Evolutionary conservation across 2,797 vertebrate genomes (phyloP).

Genomic region (Anolis apletophallus): DNA sequence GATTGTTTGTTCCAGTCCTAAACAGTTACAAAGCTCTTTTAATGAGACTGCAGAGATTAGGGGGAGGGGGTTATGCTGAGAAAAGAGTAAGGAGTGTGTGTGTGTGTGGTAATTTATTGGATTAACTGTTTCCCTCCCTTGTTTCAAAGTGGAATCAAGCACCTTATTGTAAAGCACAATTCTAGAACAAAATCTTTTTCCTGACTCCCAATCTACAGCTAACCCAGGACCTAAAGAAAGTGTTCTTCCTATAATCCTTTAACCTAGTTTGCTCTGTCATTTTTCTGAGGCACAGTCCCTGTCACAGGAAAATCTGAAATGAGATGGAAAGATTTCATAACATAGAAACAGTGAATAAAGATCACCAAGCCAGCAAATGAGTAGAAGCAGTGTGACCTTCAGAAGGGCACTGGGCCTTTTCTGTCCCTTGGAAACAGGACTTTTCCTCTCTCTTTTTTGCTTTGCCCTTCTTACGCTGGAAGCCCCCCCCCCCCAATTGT

Average conservation of each 20-base stretch:
- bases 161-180: background rate
- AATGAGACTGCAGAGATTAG: constrained; percentile 78
- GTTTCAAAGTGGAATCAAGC: constrained; percentile 9
- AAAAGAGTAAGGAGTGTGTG: constrained; percentile 43
- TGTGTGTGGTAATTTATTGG: constrained; percentile 44
- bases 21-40: constrained; percentile 79
- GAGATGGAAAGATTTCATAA: constrained; percentile 47
- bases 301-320: constrained; percentile 50
- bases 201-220: constrained; percentile 4
- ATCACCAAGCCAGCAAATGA: constrained; percentile 57
- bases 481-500: background rate
- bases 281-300: constrained; percentile 28
- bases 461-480: constrained; percentile 22
- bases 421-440: constrained; percentile 38
- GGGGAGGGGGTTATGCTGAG: constrained; percentile 63
- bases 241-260: constrained; percentile 20
- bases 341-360: constrained; percentile 54
- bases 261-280: background rate
- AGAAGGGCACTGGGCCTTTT: constrained; percentile 74
- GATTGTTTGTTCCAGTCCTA: constrained; percentile 76
- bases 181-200: background rate
- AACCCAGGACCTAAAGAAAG: constrained; percentile 25
- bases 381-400: constrained; percentile 75
- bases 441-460: background rate
- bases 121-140: constrained; percentile 75